These are phyloP conservation scores for Vipera latastei DNA, from an alignment of 2,797 vertebrate species.

Conservation along the genomic window DNA sequence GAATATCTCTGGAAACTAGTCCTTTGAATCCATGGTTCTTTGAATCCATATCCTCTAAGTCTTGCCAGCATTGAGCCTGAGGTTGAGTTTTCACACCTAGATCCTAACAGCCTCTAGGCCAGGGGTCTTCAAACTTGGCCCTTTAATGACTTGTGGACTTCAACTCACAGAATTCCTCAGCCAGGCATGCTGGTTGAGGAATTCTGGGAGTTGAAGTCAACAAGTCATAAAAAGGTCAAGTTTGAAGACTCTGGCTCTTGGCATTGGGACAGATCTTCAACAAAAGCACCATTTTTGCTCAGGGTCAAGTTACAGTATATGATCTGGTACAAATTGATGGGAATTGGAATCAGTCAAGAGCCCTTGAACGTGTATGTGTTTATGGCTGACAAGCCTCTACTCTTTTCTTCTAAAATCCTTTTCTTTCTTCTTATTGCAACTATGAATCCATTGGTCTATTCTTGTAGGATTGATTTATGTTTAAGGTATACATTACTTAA, in stretches of 20 bases:
- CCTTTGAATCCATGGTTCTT: background rate
- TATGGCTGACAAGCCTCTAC: background rate
- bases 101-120: background rate
- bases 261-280: background rate
- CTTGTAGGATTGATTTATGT: background rate
- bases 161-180: too few relatives aligned
- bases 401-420: background rate
- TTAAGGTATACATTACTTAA: background rate
- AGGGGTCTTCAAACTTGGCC: too few relatives aligned
- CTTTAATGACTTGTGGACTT: too few relatives aligned
- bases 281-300: background rate
- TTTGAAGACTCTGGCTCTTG: too few relatives aligned
- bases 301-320: background rate
- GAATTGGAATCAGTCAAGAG: background rate
- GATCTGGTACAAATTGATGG: background rate
- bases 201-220: too few relatives aligned
- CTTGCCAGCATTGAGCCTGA: background rate
- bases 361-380: background rate
- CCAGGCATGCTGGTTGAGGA: too few relatives aligned
- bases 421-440: background rate
- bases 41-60: background rate
- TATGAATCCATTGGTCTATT: background rate
- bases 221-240: too few relatives aligned
- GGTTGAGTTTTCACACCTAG: background rate
- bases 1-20: background rate